These are phyloP conservation scores for Nephrotoma guestfalica DNA, from an alignment of 2,888 invertebrate species.

Conservation along the genomic window DNA sequence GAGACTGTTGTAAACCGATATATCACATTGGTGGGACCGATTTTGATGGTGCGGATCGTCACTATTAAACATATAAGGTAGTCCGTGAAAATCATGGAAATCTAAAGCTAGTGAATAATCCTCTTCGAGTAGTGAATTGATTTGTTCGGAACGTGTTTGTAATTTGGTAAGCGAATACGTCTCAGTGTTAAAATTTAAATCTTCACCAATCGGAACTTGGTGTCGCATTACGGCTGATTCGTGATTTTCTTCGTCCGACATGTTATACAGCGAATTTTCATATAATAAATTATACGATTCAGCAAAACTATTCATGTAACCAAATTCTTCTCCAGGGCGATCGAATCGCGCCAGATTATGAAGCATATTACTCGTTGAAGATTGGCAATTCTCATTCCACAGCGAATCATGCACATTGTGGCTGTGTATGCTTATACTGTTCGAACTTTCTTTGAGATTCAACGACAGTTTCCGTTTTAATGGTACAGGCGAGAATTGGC, in stretches of 20 bases:
- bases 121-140: slow-evolving; percentile 4
- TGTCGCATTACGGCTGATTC: slow-evolving; percentile 18
- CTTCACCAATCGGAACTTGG: slow-evolving; percentile 18
- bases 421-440: not conserved
- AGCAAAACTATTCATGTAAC: slow-evolving; percentile 22
- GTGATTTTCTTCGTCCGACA: slow-evolving; percentile 13
- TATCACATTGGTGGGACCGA: not conserved
- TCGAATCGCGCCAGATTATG: slow-evolving; percentile 14
- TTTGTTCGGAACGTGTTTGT: slow-evolving; percentile 25
- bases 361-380: slow-evolving; percentile 10
- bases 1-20: not conserved
- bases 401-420: not conserved
- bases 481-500: slow-evolving; percentile 39
- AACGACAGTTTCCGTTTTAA: not conserved
- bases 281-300: slow-evolving; percentile 29
- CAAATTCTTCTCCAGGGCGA: slow-evolving; percentile 7
- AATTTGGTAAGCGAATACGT: slow-evolving; percentile 24
- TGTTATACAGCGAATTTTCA: slow-evolving; percentile 11
- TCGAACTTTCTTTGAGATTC: not conserved
- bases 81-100: not conserved
- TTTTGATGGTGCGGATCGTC: not conserved
- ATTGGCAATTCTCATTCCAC: not conserved
- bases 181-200: not conserved
- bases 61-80: not conserved
- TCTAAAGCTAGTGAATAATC: not conserved